Evolutionary conservation across 2,888 invertebrate genomes (phyloP).

Genomic region (Drosophila formosana): DNA sequence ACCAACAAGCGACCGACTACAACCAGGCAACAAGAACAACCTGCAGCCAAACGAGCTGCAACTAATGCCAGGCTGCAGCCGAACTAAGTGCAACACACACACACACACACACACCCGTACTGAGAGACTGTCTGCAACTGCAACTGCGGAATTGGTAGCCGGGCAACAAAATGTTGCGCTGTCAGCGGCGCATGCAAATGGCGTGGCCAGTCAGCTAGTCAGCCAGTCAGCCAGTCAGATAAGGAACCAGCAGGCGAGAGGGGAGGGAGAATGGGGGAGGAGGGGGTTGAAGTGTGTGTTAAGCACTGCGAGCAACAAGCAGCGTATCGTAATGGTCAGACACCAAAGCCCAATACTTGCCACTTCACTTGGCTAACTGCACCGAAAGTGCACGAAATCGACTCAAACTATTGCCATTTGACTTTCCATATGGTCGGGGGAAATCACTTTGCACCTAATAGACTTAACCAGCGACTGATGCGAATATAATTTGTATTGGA

Average conservation of each 20-base stretch:
- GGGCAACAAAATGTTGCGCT: conserved; percentile 77
- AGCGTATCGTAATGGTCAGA: conserved; percentile 69
- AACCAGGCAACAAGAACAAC: conserved; percentile 64
- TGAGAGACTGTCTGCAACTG: conserved; percentile 1
- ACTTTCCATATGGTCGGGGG: background rate
- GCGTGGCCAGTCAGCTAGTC: conserved; percentile 64
- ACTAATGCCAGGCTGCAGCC: conserved; percentile 62
- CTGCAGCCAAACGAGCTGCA: conserved; percentile 73
- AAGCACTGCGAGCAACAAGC: conserved; percentile 58
- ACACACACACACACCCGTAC: too few relatives aligned
- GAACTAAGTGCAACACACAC: conserved; percentile 55
- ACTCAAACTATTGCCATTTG: conserved; percentile 1
- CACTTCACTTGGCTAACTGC: conserved; percentile 60
- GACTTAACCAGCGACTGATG: background rate
- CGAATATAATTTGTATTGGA: too few relatives aligned
- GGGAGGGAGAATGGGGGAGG: conserved; percentile 4
- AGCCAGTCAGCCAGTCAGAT: conserved; percentile 37
- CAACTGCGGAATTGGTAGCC: conserved; percentile 74
- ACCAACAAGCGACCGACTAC: conserved; percentile 71
- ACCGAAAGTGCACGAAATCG: conserved; percentile 6
- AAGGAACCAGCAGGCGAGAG: conserved; percentile 31
- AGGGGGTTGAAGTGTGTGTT: background rate
- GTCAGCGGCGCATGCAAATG: conserved; percentile 77
- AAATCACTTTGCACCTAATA: background rate
- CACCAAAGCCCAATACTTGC: conserved; percentile 60